Percentiles rank a stretch among this genome's conserved stretches.
phyloP scores from a whole-genome alignment of 53 echinoderm and acorn worm genomes.

The Hippasteria phrygiana region DNA sequence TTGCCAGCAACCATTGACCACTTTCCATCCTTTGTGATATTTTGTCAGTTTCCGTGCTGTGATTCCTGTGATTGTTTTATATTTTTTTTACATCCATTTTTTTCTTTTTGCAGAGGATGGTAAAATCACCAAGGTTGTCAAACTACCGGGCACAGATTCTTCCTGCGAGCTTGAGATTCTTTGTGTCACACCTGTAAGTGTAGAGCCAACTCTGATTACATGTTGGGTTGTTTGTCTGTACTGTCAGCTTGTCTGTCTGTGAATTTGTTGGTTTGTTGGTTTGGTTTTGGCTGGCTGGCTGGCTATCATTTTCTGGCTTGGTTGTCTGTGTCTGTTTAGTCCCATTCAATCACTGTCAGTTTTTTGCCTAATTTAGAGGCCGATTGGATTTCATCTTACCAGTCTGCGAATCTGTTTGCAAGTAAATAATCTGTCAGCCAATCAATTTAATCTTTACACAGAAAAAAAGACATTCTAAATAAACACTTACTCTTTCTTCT shows the following conservation, averaged over 20 bases:
- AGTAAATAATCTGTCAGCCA: too few species aligned
- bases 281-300: too few species aligned
- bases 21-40: too few species aligned
- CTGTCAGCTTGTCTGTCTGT: not conserved
- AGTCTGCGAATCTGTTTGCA: too few species aligned
- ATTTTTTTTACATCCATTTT: not conserved
- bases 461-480: too few species aligned
- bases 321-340: too few species aligned
- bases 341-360: too few species aligned
- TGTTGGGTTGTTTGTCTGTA: not conserved
- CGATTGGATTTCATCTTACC: too few species aligned
- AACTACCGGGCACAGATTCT: conserved; percentile 71
- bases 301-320: not conserved
- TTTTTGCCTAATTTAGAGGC: too few species aligned
- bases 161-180: conserved; percentile 91
- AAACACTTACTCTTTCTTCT: too few species aligned
- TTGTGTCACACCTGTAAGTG: conserved; percentile 93
- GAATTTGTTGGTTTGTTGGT: not conserved
- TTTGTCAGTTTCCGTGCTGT: not conserved
- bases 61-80: not conserved
- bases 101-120: conserved; percentile 80
- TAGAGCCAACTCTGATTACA: not conserved
- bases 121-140: conserved; percentile 86
- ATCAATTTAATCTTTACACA: too few species aligned
- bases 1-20: too few species aligned